Conservation (phyloP, 2,888 invertebrate species). For the Cynaeus angustus region DNA sequence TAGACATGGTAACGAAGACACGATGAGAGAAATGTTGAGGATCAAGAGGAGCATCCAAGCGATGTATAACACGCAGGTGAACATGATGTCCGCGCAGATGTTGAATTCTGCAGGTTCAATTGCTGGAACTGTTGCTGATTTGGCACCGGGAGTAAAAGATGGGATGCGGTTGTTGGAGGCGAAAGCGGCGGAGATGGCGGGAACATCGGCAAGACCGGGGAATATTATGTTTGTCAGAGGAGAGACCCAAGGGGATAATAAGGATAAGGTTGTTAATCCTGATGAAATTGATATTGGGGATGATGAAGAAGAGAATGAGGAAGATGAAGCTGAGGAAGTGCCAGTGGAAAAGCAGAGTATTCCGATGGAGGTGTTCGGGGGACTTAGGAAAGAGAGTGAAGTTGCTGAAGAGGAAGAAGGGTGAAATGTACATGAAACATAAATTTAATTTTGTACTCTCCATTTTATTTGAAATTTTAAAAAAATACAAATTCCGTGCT, state of each 20-base stretch:
- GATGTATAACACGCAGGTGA: slow-evolving; percentile 97
- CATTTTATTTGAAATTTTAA: no score
- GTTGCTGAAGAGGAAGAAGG: neutral
- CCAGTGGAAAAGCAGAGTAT: slow-evolving; percentile 89
- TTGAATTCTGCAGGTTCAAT: slow-evolving; percentile 83
- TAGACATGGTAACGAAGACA: slow-evolving; percentile 99
- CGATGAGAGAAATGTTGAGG: slow-evolving; percentile 98
- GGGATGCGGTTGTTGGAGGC: slow-evolving; percentile 93
- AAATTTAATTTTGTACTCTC: no score
- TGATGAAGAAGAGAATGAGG: slow-evolving; percentile 75
- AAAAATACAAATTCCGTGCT: no score
- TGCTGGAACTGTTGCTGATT: slow-evolving; percentile 81
- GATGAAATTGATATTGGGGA: slow-evolving; percentile 91
- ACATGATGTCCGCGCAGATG: slow-evolving; percentile 99
- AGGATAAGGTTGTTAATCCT: slow-evolving; percentile 84
- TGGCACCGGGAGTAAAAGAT: slow-evolving; percentile 85
- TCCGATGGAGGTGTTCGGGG: slow-evolving; percentile 94
- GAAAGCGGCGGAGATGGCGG: slow-evolving; percentile 82
- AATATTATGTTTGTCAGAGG: slow-evolving; percentile 92
- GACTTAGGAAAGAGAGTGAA: slow-evolving; percentile 74
- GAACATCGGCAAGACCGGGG: slow-evolving; percentile 71
- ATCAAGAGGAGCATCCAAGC: slow-evolving; percentile 98
- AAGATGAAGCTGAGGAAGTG: slow-evolving; percentile 73
- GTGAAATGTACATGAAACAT: no score
- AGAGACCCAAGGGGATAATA: slow-evolving; percentile 82